Evolutionary conservation across 2,888 invertebrate species (phyloP).

Genomic region (Erynnis tages): DNA sequence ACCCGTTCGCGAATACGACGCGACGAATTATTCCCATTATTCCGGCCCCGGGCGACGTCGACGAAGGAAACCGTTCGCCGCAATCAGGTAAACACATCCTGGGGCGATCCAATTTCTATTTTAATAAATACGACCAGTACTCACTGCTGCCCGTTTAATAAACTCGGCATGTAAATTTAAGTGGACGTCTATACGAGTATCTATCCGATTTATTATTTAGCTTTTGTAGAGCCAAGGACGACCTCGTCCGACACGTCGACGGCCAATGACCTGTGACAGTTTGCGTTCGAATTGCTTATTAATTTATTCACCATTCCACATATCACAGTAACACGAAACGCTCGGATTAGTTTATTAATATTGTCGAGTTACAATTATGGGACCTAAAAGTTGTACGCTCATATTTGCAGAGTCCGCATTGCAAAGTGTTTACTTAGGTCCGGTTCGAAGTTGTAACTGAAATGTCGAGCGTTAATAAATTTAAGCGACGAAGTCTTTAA

Average conservation of each 20-base stretch:
- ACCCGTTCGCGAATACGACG: slow-evolving; percentile 51
- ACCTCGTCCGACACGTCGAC: slow-evolving; percentile 6
- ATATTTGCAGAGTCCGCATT: slow-evolving; percentile 8
- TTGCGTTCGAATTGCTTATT: slow-evolving; percentile 2
- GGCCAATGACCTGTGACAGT: slow-evolving; percentile 14
- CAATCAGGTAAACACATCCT: slow-evolving; percentile 39
- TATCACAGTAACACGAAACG: slow-evolving; percentile 4
- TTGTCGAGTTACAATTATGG: slow-evolving; percentile 13
- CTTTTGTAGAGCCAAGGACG: slow-evolving; percentile 7
- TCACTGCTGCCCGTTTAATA: slow-evolving; percentile 19
- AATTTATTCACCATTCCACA: slow-evolving; percentile 13
- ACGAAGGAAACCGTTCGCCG: slow-evolving; percentile 47
- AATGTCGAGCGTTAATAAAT: slow-evolving; percentile 5
- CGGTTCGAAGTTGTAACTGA: slow-evolving; percentile 14
- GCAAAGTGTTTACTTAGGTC: slow-evolving; percentile 19
- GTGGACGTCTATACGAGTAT: slow-evolving; percentile 2
- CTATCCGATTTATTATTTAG: slow-evolving; percentile 12
- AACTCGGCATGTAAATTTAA: slow-evolving; percentile 19
- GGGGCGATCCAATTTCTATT: slow-evolving; percentile 23
- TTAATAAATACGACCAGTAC: slow-evolving; percentile 21
- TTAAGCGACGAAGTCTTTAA: slow-evolving; percentile 1
- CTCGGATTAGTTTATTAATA: slow-evolving; percentile 13
- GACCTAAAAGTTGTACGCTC: slow-evolving; percentile 20
- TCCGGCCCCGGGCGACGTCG: slow-evolving; percentile 47
- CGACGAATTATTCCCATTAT: slow-evolving; percentile 63